Evolutionary conservation across 2,888 invertebrate species (phyloP), one percentile per base, ranked within the genome.

Genomic region (Spatulosminthurus flaviceps): DNA sequence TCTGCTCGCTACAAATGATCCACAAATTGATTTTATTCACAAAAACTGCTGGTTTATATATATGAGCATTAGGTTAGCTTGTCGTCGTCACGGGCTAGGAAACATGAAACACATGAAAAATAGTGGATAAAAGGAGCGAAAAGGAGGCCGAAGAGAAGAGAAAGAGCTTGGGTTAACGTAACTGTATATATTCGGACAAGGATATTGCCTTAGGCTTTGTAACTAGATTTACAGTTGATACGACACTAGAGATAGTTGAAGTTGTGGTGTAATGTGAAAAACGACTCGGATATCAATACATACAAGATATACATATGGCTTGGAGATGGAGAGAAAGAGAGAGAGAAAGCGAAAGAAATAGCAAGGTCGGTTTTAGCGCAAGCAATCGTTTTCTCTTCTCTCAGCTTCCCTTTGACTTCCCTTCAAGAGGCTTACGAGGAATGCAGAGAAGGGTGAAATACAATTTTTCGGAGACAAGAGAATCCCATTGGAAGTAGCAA

Each of bases 381-480:
- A 51, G 51, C 51, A 51, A 51, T 51, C 51, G 51, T 51, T 51
- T 16, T 51, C n/a, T 19, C n/a, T n/a, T 51, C 51, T 51, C 51
- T n/a, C 51, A 51, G 34, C 70, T 34, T 70, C 34, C 41, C 42
- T 70, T 70, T 70, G 41, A 34, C 70, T 70, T 70, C 22, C 41
- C 29, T 70, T n/a, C 4, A 70, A 70, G 42, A 70, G 70, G 70
- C 70, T 70, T 70, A 70, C 41, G 19, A 70, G 70, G 70, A 70
- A 70, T 70, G 70, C 70, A 70, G 70, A 73, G 34, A 43, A 69
- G 69, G 77, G 66, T 77, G 77, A 77, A 77, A 77, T 77, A 77
- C 66, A 66, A 77, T 77, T 66, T 42, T 41, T 24, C 64, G 41
- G 61, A 69, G 77, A 77, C 77, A 69, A 41, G 69, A 64, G 42